These are phyloP conservation scores for Perccottus glenii DNA, from an alignment of 2,113 vertebrate species.

Conservation along the genomic window DNA sequence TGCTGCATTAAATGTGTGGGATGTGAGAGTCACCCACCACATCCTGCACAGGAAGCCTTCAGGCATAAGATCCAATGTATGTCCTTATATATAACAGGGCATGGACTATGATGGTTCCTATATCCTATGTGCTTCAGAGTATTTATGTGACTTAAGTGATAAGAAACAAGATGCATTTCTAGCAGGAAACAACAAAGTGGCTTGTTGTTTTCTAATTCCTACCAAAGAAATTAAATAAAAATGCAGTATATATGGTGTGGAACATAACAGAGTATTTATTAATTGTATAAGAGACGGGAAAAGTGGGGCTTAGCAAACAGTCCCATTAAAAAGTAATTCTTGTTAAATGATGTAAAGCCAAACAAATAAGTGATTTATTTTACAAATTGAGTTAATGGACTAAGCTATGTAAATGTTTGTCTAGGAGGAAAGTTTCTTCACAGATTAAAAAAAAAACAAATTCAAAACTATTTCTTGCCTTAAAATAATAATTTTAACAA, in stretches of 20 bases:
- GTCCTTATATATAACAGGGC: neutral
- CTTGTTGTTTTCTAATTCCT: neutral
- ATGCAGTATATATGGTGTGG: neutral
- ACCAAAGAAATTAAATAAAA: neutral
- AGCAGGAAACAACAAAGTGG: neutral
- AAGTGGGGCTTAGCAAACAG: neutral
- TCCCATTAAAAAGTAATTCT: neutral
- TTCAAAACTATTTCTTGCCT: neutral
- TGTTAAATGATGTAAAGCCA: conserved; percentile 6
- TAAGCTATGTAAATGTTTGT: conserved; percentile 1
- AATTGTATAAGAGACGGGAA: neutral
- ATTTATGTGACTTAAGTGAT: neutral
- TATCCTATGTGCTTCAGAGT: neutral
- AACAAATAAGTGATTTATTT: neutral
- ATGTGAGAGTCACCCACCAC: neutral
- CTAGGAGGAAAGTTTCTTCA: neutral
- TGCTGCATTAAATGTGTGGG: too few species aligned
- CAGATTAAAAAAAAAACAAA: neutral
- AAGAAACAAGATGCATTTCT: too few species aligned
- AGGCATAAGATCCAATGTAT: too few species aligned
- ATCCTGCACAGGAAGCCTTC: neutral
- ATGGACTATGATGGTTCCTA: neutral
- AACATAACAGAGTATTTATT: neutral
- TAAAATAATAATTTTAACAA: neutral
- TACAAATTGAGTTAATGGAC: neutral